phyloP scores from a whole-genome alignment of 2,797 vertebrate species.

The Pseudotriccus pelzelni region DNA sequence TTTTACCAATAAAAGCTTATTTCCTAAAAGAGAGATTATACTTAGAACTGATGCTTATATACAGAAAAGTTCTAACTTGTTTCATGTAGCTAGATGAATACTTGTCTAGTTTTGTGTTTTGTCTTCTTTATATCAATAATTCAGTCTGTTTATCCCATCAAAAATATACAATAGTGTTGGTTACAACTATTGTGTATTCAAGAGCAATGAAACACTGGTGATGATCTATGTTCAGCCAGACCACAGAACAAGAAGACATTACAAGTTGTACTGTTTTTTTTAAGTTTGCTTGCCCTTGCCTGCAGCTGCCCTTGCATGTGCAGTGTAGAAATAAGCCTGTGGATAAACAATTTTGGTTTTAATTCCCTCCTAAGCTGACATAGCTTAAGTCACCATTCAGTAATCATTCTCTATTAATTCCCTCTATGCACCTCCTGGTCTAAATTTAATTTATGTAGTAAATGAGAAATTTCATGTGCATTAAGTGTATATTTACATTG shows the following conservation, averaged over 20 bases:
- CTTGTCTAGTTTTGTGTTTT: slow-evolving; percentile 75
- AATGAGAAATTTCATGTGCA: slow-evolving; percentile 71
- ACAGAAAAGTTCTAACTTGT: slow-evolving; percentile 68
- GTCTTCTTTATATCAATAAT: slow-evolving; percentile 69
- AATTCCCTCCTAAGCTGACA: slow-evolving; percentile 57
- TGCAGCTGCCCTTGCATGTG: slow-evolving; percentile 77
- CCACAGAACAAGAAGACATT: slow-evolving; percentile 52
- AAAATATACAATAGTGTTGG: slow-evolving; percentile 73
- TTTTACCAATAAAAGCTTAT: slow-evolving; percentile 71
- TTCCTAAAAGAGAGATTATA: slow-evolving; percentile 75
- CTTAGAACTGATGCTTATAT: slow-evolving; percentile 68
- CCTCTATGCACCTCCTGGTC: slow-evolving; percentile 51
- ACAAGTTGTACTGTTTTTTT: slow-evolving; percentile 62
- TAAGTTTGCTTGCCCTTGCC: slow-evolving; percentile 74
- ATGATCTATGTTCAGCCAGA: slow-evolving; percentile 65
- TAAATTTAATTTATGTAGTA: slow-evolving; percentile 75
- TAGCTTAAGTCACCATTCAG: slow-evolving; percentile 68
- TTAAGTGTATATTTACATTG: slow-evolving; percentile 77
- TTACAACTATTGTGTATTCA: slow-evolving; percentile 69
- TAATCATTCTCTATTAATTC: slow-evolving; percentile 57
- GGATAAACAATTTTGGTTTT: slow-evolving; percentile 65
- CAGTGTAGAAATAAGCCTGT: slow-evolving; percentile 71
- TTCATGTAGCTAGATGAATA: slow-evolving; percentile 65
- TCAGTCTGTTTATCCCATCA: slow-evolving; percentile 61
- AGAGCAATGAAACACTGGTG: slow-evolving; percentile 50